Percentiles rank a stretch among this genome's conserved stretches.
phyloP scores from a whole-genome alignment of 1,140 invertebrate genomes.

The Drosophila biarmipes region DNA sequence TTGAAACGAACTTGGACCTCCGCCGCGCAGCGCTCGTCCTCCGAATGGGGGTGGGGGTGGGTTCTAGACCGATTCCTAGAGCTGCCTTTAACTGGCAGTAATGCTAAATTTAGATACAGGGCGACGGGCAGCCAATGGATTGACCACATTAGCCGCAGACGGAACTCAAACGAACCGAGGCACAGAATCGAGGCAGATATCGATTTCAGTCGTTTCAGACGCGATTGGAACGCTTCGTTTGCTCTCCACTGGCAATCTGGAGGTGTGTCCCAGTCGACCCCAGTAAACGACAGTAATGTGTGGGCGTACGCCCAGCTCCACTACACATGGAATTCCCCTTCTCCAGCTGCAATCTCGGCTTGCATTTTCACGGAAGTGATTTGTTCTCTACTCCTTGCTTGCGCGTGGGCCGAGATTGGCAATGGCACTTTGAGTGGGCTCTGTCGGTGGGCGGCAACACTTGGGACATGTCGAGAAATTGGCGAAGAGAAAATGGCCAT shows the following conservation, averaged over 20 bases:
- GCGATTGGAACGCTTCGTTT: constrained; percentile 57
- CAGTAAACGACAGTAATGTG: constrained; percentile 43
- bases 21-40: constrained; percentile 13
- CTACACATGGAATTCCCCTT: constrained; percentile 3
- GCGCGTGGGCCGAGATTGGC: constrained; percentile 40
- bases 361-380: constrained; percentile 53
- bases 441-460: constrained; percentile 33
- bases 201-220: constrained; percentile 68
- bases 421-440: constrained; percentile 27
- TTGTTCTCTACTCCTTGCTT: constrained; percentile 19
- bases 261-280: constrained; percentile 42
- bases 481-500: constrained; percentile 27
- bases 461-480: constrained; percentile 12
- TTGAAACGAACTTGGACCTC: constrained; percentile 73
- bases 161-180: constrained; percentile 10
- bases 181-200: constrained; percentile 51
- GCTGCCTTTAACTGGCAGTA: constrained; percentile 56
- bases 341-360: constrained; percentile 33
- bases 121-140: constrained; percentile 17
- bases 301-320: constrained; percentile 13
- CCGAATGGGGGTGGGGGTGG: not conserved
- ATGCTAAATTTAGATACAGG: constrained; percentile 66
- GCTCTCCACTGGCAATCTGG: constrained; percentile 29
- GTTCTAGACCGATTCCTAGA: constrained; percentile 11
- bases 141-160: constrained; percentile 65